Evolutionary conservation across 2,797 vertebrate species (phyloP), one percentile per base, ranked within the genome.

Genomic region (Columba guinea): DNA sequence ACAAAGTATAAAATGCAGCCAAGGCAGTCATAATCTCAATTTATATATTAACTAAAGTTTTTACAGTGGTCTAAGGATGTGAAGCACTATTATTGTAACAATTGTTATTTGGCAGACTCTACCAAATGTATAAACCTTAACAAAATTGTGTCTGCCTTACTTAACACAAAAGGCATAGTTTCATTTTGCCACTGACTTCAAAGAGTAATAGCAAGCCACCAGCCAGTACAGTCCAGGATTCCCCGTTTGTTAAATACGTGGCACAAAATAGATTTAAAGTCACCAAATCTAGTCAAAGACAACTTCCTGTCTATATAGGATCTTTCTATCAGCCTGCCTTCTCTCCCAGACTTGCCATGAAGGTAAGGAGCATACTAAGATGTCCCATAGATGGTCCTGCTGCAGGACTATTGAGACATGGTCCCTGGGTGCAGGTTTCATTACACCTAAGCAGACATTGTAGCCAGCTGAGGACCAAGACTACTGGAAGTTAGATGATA

Each of bases 11-110:
- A 79, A 94, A 90, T 1, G 3, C 56, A 77, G 78, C 49, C 63
- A 90, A 80, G 37, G 58, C 21, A 68, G 65, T 48, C 55, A 78
- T 55, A 34, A 84, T 59, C 68, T 92, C 56, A 76, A 76, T 76
- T 88, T 79, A n/a, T 15, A 14, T 59, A 77, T 85, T 87, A 90
- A 90, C 41, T 59, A 49, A 77, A 53, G n/a, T 39, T 93, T 96
- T 92, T 74, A 67, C 63, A 89, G 74, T 35, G 82, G 26, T 64
- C 24, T 71, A 77, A 85, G 65, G 41, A 89, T 71, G 34, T 68
- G 41, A 94, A 90, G 34, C 4, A 5, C 23, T 59, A 55, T 37
- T 84, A 51, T 13, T 80, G 6, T 32, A 85, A 83, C 6, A 89
- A 68, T 15, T 32, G 15, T 65, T 93, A 59, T 24, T 79, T 59